These are phyloP conservation scores for Tipula unca DNA, from an alignment of 2,888 invertebrate species.

Conservation along the genomic window DNA sequence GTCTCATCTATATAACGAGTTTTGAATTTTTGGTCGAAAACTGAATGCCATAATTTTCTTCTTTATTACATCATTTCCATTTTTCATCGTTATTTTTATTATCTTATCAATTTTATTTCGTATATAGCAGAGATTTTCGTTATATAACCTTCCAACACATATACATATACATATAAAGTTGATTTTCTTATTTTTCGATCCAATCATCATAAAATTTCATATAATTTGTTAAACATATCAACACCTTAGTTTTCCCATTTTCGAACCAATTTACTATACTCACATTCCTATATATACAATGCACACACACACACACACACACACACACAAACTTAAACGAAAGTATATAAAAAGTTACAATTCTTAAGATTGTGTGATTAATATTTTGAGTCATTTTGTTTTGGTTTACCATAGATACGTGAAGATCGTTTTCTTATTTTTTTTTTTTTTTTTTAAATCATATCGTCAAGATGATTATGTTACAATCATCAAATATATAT, in stretches of 20 bases:
- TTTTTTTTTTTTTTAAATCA: not conserved
- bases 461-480: not conserved
- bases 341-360: not conserved
- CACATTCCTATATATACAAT: not conserved
- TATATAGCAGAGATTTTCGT: not conserved
- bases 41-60: not conserved
- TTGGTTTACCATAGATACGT: not conserved
- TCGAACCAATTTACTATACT: not conserved
- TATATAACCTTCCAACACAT: not conserved
- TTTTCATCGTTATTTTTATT: not conserved
- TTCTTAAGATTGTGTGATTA: not conserved
- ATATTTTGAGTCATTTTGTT: not conserved
- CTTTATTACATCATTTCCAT: not conserved
- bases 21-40: not conserved
- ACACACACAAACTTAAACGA: not conserved
- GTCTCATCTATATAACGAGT: too few species aligned
- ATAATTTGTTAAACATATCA: not conserved
- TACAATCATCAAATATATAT: not conserved
- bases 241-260: not conserved
- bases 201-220: slow-evolving; percentile 8
- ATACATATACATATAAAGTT: not conserved
- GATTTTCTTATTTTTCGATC: not conserved
- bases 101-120: not conserved
- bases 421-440: too few species aligned
- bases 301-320: not conserved